Conservation (phyloP, 1,140 invertebrate genomes). For the Sitodiplosis mosellana region DNA sequence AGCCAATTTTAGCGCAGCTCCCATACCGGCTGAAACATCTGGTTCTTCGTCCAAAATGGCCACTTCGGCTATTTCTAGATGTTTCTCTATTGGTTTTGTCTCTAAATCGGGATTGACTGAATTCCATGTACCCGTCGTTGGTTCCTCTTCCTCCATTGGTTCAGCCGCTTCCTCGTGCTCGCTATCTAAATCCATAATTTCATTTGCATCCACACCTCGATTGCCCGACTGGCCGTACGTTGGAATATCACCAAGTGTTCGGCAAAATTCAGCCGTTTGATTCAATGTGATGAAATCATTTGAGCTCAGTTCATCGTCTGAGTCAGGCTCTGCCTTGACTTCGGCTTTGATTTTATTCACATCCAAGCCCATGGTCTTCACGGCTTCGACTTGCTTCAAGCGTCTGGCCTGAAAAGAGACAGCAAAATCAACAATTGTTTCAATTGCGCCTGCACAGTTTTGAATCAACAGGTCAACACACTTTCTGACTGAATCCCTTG, state of each 20-base stretch:
- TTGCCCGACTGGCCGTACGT: slow-evolving; percentile 80
- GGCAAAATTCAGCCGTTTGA: slow-evolving; percentile 91
- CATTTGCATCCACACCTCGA: slow-evolving; percentile 63
- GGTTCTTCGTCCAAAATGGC: slow-evolving; percentile 89
- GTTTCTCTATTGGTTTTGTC: slow-evolving; percentile 14
- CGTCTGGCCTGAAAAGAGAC: slow-evolving; percentile 25
- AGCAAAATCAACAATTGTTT: too few species aligned
- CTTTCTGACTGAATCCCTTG: too few species aligned
- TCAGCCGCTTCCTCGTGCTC: slow-evolving; percentile 9
- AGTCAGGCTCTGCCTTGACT: slow-evolving; percentile 27
- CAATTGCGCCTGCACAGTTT: too few species aligned
- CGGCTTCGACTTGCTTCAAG: slow-evolving; percentile 38
- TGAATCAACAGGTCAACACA: too few species aligned
- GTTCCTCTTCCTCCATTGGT: slow-evolving; percentile 5
- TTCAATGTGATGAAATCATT: slow-evolving; percentile 55
- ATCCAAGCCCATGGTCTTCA: slow-evolving; percentile 24
- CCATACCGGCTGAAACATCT: slow-evolving; percentile 79
- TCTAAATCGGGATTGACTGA: slow-evolving; percentile 28
- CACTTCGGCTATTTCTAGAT: slow-evolving; percentile 32
- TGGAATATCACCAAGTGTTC: slow-evolving; percentile 87
- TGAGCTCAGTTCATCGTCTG: slow-evolving; percentile 21
- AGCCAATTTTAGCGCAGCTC: slow-evolving; percentile 78
- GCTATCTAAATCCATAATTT: slow-evolving; percentile 39
- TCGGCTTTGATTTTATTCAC: slow-evolving; percentile 23
- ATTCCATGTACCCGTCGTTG: slow-evolving; percentile 27